Conservation (phyloP, 30 jellyfish, hydroid and myxozoan genomes). For the Hydractinia symbiolongicarpus region DNA sequence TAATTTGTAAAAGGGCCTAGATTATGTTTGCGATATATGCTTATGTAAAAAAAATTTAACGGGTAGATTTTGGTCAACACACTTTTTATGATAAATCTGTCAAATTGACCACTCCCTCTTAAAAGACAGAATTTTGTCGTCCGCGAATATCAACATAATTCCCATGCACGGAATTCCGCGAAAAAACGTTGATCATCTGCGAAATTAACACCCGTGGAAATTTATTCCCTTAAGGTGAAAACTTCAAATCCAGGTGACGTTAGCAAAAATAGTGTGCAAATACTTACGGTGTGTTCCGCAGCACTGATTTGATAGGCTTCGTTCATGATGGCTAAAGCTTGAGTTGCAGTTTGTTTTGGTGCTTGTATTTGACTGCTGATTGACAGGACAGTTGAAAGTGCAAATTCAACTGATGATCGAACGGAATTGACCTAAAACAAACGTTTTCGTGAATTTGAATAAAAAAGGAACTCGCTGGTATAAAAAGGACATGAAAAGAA, state of each 20-base stretch:
- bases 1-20: no score
- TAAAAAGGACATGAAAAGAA: neutral
- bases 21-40: no score
- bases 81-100: no score
- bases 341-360: slow-evolving; percentile 40
- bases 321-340: slow-evolving; percentile 28
- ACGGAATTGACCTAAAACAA: slow-evolving; percentile 49
- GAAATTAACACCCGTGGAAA: neutral
- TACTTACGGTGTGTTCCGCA: slow-evolving; percentile 16
- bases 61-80: no score
- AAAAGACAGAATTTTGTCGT: no score
- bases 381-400: slow-evolving; percentile 33
- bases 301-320: neutral
- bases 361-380: slow-evolving; percentile 44
- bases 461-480: no score
- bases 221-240: neutral
- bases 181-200: no score
- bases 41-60: no score
- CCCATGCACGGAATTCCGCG: no score
- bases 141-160: no score
- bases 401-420: slow-evolving; percentile 37
- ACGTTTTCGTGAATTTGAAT: neutral
- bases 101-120: no score
- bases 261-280: neutral
- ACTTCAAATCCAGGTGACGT: neutral